Evolutionary conservation across 2,113 vertebrate species (phyloP).

Genomic region (Seriola rivoliana): DNA sequence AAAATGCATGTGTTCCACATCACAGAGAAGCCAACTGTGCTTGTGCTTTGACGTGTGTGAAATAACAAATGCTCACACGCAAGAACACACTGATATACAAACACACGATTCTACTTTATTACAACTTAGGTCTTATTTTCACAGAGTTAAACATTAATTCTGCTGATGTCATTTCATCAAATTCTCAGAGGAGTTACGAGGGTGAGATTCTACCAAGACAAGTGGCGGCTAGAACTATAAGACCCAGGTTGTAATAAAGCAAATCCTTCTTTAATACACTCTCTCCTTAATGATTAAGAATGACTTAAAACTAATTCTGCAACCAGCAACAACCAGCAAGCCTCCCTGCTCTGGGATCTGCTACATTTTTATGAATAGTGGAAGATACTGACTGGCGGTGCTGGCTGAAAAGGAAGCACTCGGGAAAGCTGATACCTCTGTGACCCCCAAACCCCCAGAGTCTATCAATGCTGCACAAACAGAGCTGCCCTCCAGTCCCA

Average conservation of each 20-base stretch:
- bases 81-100: background rate
- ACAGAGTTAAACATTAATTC: background rate
- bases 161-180: background rate
- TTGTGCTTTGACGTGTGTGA: constrained; percentile 9
- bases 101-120: background rate
- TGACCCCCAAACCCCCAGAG: constrained; percentile 23
- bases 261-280: background rate
- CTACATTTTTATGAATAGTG: constrained; percentile 57
- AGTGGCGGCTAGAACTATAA: background rate
- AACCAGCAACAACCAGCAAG: constrained; percentile 5
- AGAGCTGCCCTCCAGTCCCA: constrained; percentile 35
- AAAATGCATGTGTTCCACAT: constrained; percentile 45
- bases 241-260: constrained; percentile 6
- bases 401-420: constrained; percentile 56
- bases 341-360: constrained; percentile 28
- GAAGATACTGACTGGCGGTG: constrained; percentile 68
- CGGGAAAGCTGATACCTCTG: constrained; percentile 54
- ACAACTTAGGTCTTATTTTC: background rate
- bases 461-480: constrained; percentile 52
- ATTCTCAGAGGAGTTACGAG: background rate
- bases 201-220: background rate
- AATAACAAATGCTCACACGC: background rate
- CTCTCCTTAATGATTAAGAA: background rate
- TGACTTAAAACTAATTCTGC: constrained; percentile 7
- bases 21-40: constrained; percentile 18